Conservation (phyloP, 2,113 vertebrate genomes). For the Petroica traversi region DNA sequence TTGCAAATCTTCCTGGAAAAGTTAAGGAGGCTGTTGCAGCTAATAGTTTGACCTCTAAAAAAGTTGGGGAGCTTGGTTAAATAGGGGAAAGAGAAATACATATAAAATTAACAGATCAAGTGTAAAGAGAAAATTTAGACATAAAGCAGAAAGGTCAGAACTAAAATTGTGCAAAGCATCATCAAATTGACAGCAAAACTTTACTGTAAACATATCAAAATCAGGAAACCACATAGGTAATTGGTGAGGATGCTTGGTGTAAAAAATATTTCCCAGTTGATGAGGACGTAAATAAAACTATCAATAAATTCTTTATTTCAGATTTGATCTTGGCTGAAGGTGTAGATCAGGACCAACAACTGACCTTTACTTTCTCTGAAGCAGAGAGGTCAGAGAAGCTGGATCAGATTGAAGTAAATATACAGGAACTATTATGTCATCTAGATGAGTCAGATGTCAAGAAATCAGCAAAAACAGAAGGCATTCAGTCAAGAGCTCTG, state of each 20-base stretch:
- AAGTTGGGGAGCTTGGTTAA: not conserved
- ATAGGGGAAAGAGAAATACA: not conserved
- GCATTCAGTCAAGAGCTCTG: not conserved
- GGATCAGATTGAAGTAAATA: not conserved
- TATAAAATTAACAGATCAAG: not conserved
- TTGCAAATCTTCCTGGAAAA: not conserved
- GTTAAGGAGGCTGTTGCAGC: not conserved
- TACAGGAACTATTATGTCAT: not conserved
- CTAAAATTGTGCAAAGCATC: not conserved
- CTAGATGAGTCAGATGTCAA: not conserved
- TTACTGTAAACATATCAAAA: not conserved
- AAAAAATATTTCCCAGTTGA: not conserved
- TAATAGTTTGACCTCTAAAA: not conserved
- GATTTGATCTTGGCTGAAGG: not conserved
- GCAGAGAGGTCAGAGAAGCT: not conserved
- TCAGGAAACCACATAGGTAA: not conserved
- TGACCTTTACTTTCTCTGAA: not conserved
- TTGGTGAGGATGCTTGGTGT: not conserved
- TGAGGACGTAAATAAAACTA: not conserved
- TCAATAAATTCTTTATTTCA: not conserved
- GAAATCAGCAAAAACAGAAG: not conserved
- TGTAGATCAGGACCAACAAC: not conserved
- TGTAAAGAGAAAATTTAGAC: not conserved
- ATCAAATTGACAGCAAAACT: not conserved
- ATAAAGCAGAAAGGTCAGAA: not conserved